Conservation (phyloP, 2,113 vertebrate genomes). For the Callipepla californica region DNA sequence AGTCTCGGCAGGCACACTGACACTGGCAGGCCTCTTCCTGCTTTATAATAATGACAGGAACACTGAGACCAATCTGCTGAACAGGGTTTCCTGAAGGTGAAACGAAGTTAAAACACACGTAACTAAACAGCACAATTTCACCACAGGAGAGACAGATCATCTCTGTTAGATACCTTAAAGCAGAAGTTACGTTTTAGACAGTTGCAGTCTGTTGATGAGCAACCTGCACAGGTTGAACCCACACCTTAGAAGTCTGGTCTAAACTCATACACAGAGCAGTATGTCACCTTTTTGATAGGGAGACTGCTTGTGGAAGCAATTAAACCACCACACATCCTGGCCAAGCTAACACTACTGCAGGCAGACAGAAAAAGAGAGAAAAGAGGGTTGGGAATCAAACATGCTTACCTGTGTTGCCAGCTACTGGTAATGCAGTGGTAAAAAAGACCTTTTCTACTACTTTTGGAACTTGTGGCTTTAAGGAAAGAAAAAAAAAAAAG, state of each 20-base stretch:
- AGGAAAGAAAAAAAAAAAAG: not conserved
- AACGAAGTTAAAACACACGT: slow-evolving; percentile 50
- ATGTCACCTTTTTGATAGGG: not conserved
- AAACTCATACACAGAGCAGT: not conserved
- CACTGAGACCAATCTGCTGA: slow-evolving; percentile 96
- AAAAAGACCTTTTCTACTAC: slow-evolving; percentile 98
- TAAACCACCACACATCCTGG: not conserved
- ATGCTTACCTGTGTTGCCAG: slow-evolving; percentile 89
- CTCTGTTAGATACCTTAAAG: not conserved
- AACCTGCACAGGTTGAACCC: not conserved
- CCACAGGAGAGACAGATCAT: not conserved
- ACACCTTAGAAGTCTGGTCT: not conserved
- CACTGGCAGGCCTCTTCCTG: slow-evolving; percentile 99
- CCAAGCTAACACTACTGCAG: not conserved
- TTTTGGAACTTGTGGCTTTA: slow-evolving; percentile 88
- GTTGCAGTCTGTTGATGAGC: not conserved
- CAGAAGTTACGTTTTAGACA: not conserved
- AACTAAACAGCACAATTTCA: not conserved
- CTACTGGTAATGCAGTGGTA: slow-evolving; percentile 94
- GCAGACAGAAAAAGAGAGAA: not conserved
- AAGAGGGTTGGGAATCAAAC: not conserved
- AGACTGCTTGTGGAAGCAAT: not conserved
- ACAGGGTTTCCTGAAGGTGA: slow-evolving; percentile 88
- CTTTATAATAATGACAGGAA: slow-evolving; percentile 99
- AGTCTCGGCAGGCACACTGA: slow-evolving; percentile 96